A percentile compares a stretch with the other conserved stretches of the same genome.
These are phyloP conservation scores for Oppia nitens DNA, from an alignment of 1,140 invertebrate species.

Conservation along the genomic window DNA sequence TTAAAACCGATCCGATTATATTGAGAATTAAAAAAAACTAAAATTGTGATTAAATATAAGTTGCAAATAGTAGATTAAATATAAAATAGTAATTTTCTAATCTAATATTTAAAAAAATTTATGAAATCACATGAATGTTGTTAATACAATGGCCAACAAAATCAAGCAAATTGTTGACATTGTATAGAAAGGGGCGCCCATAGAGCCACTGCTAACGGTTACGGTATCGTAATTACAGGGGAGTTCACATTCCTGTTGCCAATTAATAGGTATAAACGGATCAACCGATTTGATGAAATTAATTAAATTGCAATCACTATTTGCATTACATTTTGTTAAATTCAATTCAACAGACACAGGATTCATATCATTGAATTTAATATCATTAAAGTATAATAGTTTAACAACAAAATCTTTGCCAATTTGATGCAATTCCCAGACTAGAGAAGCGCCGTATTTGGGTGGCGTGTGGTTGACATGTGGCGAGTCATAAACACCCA, in stretches of 20 bases:
- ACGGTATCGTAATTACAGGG: background rate
- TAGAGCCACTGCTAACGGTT: too few relatives aligned
- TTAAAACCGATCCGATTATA: too few relatives aligned
- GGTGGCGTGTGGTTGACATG: constrained; percentile 3
- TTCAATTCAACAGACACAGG: background rate
- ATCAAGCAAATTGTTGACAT: too few relatives aligned
- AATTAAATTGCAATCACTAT: background rate
- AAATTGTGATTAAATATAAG: too few relatives aligned
- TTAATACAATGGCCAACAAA: too few relatives aligned
- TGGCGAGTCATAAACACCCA: constrained; percentile 6
- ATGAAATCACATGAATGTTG: too few relatives aligned
- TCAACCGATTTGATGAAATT: background rate
- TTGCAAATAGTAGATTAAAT: too few relatives aligned
- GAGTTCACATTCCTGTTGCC: background rate
- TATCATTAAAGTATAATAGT: background rate
- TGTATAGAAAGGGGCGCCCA: too few relatives aligned
- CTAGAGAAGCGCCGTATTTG: background rate
- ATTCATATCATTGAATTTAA: background rate
- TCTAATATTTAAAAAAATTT: too few relatives aligned
- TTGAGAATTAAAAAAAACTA: too few relatives aligned
- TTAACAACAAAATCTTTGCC: background rate
- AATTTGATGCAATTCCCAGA: background rate
- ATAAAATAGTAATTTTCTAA: too few relatives aligned
- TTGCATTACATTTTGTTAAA: background rate
- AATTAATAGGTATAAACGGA: background rate